Conservation (phyloP, 30 jellyfish, hydroid and myxozoan species). For the Aurelia aurita region DNA sequence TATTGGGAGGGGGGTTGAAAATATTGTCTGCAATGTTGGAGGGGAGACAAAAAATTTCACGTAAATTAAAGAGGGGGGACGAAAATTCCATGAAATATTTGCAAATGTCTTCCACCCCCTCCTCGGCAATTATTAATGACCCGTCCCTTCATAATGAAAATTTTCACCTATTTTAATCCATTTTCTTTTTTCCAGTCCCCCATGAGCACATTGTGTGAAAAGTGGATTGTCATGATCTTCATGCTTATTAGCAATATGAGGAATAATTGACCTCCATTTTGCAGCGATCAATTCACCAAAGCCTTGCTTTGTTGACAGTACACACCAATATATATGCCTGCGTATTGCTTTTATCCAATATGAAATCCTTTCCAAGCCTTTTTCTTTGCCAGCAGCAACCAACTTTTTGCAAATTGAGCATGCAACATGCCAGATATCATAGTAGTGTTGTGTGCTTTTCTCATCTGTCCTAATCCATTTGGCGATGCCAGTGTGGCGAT, state of each 20-base stretch:
- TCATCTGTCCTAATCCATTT: constrained; percentile 20
- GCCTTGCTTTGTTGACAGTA: constrained; percentile 43
- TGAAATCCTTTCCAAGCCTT: constrained; percentile 10
- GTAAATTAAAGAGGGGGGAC: no score
- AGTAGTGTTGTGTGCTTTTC: constrained; percentile 25
- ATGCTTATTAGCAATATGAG: constrained; percentile 28
- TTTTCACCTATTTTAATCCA: constrained; percentile 41
- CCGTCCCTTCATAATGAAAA: no score
- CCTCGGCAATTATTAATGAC: no score
- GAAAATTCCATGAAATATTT: no score
- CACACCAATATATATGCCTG: constrained; percentile 45
- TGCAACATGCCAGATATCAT: constrained; percentile 53
- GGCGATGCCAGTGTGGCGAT: constrained; percentile 42
- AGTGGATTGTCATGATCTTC: constrained; percentile 22
- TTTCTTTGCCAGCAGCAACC: constrained; percentile 22
- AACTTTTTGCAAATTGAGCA: constrained; percentile 16
- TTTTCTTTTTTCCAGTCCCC: constrained; percentile 8
- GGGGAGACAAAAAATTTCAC: no score
- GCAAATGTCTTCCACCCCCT: no score
- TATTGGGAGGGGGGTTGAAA: no score
- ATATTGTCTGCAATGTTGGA: no score
- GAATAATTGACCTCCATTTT: constrained; percentile 40
- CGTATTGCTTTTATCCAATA: constrained; percentile 37
- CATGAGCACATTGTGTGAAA: constrained; percentile 15
- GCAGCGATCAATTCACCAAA: constrained; percentile 31